Percentiles rank a stretch among this genome's conserved stretches.
phyloP scores from a whole-genome alignment of 2,797 vertebrate genomes.

The Ateles fusciceps region DNA sequence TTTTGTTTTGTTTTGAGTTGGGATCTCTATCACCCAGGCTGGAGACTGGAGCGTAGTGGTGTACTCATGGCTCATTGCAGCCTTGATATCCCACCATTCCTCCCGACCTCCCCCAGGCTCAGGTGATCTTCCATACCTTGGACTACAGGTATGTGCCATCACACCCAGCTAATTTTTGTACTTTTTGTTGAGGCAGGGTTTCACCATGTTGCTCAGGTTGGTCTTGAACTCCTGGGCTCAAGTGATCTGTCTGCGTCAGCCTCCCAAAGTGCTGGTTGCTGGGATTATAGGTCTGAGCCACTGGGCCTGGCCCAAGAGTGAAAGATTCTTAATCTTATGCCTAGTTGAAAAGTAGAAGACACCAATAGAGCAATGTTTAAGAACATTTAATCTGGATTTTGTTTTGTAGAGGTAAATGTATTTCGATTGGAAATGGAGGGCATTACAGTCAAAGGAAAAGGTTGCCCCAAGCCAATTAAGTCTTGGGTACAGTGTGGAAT shows the following conservation, averaged over 20 bases:
- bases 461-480: conserved; percentile 98
- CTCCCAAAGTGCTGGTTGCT: background rate
- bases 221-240: background rate
- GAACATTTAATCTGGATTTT: conserved; percentile 71
- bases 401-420: conserved; percentile 90
- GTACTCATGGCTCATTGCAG: background rate
- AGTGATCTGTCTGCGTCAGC: background rate
- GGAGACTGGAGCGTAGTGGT: background rate
- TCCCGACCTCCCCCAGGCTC: background rate
- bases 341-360: background rate
- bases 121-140: background rate
- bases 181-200: background rate
- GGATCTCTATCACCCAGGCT: background rate
- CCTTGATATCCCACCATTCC: background rate
- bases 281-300: background rate
- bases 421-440: conserved; percentile 95
- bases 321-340: background rate
- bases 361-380: background rate
- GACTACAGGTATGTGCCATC: background rate
- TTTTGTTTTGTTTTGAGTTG: background rate
- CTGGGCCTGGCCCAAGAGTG: background rate
- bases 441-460: conserved; percentile 96
- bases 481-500: conserved; percentile 99
- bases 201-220: background rate
- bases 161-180: background rate